These are phyloP conservation scores for Drosophila koepferae DNA, from an alignment of 2,888 invertebrate genomes.

Conservation along the genomic window DNA sequence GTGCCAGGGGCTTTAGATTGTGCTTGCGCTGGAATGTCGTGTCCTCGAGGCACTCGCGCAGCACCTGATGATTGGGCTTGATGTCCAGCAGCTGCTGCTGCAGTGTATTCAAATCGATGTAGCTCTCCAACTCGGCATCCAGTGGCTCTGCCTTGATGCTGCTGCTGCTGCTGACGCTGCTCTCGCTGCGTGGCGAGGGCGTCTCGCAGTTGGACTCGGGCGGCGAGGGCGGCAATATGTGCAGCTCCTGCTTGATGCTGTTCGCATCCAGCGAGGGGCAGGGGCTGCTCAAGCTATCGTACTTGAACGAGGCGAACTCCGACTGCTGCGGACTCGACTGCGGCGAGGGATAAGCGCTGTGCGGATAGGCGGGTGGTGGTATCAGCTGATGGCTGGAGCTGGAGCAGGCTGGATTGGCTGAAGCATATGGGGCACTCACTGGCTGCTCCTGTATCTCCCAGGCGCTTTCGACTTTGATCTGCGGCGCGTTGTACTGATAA, in stretches of 20 bases:
- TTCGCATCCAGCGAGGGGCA: slow-evolving; percentile 82
- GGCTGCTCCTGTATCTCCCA: slow-evolving; percentile 75
- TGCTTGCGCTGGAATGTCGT: slow-evolving; percentile 94
- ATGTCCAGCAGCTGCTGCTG: slow-evolving; percentile 53
- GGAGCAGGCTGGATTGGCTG: slow-evolving; percentile 5
- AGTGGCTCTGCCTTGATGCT: slow-evolving; percentile 84
- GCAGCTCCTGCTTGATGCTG: slow-evolving; percentile 85
- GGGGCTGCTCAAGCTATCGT: slow-evolving; percentile 81
- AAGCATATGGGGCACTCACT: slow-evolving; percentile 10
- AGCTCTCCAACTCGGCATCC: slow-evolving; percentile 83
- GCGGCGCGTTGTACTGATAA: slow-evolving; percentile 80
- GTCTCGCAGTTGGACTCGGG: slow-evolving; percentile 87
- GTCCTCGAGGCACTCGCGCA: slow-evolving; percentile 93
- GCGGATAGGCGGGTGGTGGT: slow-evolving; percentile 79
- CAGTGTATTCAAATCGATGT: slow-evolving; percentile 83
- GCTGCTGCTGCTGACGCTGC: slow-evolving; percentile 74
- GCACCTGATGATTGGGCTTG: slow-evolving; percentile 89
- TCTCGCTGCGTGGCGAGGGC: slow-evolving; percentile 86
- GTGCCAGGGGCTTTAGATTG: slow-evolving; percentile 92
- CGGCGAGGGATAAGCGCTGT: slow-evolving; percentile 82
- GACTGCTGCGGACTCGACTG: slow-evolving; percentile 83
- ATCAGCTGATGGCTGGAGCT: slow-evolving; percentile 64
- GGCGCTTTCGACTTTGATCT: slow-evolving; percentile 84
- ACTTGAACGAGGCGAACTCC: slow-evolving; percentile 73
- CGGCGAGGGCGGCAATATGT: slow-evolving; percentile 87